A percentile compares a stretch with the other conserved stretches of the same genome.
Conservation (phyloP, 1,140 invertebrate genomes). For the Drosophila sturtevanti region DNA sequence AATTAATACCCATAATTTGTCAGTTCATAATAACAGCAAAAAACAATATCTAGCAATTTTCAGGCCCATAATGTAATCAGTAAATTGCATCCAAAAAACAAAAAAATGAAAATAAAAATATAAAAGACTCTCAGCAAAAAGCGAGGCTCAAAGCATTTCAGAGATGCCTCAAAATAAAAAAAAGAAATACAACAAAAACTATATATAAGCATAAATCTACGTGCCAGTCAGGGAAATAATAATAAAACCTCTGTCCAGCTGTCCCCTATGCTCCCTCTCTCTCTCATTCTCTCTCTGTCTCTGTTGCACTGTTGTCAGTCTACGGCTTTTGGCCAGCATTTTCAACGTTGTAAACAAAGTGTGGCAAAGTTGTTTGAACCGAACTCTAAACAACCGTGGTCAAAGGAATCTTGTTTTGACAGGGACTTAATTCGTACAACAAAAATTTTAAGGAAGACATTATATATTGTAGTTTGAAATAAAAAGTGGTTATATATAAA, state of each 20-base stretch:
- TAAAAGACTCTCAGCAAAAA: neutral
- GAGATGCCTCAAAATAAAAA: slow-evolving; percentile 56
- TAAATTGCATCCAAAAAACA: slow-evolving; percentile 68
- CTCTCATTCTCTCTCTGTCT: too few relatives aligned
- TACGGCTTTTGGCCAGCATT: slow-evolving; percentile 53
- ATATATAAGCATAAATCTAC: slow-evolving; percentile 76
- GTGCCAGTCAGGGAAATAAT: slow-evolving; percentile 69
- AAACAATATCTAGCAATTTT: slow-evolving; percentile 75
- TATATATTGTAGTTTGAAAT: too few relatives aligned
- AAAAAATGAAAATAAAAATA: neutral
- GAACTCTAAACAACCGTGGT: slow-evolving; percentile 44
- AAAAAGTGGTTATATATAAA: too few relatives aligned
- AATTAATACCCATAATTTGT: slow-evolving; percentile 67
- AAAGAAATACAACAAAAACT: slow-evolving; percentile 55
- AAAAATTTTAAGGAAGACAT: too few relatives aligned
- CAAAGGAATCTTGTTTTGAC: neutral
- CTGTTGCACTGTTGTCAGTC: too few relatives aligned
- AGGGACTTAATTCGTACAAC: too few relatives aligned
- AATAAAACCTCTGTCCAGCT: slow-evolving; percentile 48
- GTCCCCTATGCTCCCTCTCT: slow-evolving; percentile 3
- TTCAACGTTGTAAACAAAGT: slow-evolving; percentile 43
- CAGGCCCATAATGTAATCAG: slow-evolving; percentile 77
- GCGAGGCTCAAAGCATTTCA: slow-evolving; percentile 47
- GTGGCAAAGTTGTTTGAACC: slow-evolving; percentile 37
- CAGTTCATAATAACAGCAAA: slow-evolving; percentile 34